Base-by-base conservation (phyloP, 2,888 invertebrate genomes). In the Merodon equestris region DNA sequence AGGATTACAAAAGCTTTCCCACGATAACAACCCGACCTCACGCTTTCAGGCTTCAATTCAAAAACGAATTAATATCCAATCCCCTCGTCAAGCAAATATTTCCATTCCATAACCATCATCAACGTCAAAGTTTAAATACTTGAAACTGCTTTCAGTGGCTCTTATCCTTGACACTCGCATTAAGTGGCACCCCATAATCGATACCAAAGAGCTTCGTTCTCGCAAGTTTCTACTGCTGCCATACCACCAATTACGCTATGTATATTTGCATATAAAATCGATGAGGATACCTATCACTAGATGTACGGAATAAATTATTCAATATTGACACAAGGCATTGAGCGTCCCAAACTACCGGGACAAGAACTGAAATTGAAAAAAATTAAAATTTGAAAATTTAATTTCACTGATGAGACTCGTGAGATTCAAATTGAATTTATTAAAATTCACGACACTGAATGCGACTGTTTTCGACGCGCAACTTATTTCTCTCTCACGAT, bases 231-330 rank as follows among this genome's bases (percentile, higher is more conserved):
- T 44, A 18, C 44, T 9, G 40, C 15, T 56, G 9, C 19, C 50
- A 3, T 27, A 27, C 40, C 17, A 18, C 13, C 38, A 18, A 51
- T 51, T 68, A 38, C 12, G 12, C 5, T 3, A 68, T 68, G 57
- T 68, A 53, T 54, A 54, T 64, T 64, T 56, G 61, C 70, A 54
- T 54, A 18, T 34, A 34, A 60, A 60, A 70, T 44, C 60, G 38
- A 7, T 27, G 7, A 2, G 7, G 27, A 70, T 38, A 40, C 14
- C 63, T 51, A 56, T 36, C 17, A 42, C 40, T 50, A 38, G 15
- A 19, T 51, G 5, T 42, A 14, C n/a, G 1, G 68, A 53, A 60
- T 68, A 58, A 60, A 38, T 60, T 53, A 53, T 47, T 47, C 68
- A 53, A 60, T 47, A 40, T 70, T 34, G 53, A 48, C 56, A 47